Percentiles rank a stretch among this genome's conserved stretches.
Evolutionary conservation across 2,113 vertebrate genomes (phyloP).

Genomic region (Chauna torquata): DNA sequence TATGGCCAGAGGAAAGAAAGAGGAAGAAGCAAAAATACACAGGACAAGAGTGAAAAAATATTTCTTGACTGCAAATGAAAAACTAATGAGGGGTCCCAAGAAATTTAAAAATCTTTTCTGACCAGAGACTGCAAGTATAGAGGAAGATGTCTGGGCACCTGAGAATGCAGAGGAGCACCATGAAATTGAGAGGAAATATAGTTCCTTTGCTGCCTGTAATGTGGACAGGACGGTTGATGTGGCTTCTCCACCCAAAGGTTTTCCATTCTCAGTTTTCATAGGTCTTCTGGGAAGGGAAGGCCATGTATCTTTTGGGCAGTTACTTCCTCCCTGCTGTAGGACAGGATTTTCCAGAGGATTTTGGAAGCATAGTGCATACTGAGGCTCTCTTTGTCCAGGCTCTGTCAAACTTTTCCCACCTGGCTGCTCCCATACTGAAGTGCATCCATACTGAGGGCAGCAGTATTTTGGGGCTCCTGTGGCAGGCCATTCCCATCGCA

Average conservation of each 20-base stretch:
- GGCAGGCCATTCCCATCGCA: neutral
- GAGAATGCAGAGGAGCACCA: neutral
- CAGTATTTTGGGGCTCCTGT: neutral
- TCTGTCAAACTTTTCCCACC: neutral
- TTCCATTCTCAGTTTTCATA: neutral
- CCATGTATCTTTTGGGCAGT: neutral
- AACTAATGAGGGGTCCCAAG: neutral
- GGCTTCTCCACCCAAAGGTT: neutral
- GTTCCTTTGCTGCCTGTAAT: neutral
- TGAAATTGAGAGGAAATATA: neutral
- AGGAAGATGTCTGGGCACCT: neutral
- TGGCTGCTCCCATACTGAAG: neutral
- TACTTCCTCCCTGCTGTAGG: neutral
- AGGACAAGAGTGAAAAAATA: neutral
- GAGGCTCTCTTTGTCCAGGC: neutral
- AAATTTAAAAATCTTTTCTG: neutral
- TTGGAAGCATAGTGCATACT: neutral
- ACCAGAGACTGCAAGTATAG: neutral
- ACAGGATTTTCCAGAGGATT: neutral
- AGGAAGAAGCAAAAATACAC: neutral
- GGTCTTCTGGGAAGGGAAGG: neutral
- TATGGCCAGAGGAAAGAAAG: neutral
- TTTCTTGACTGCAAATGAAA: neutral
- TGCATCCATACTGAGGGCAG: neutral
- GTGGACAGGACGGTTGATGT: neutral